phyloP scores from a whole-genome alignment of 2,888 invertebrate species.

The Ferrisia virgata region DNA sequence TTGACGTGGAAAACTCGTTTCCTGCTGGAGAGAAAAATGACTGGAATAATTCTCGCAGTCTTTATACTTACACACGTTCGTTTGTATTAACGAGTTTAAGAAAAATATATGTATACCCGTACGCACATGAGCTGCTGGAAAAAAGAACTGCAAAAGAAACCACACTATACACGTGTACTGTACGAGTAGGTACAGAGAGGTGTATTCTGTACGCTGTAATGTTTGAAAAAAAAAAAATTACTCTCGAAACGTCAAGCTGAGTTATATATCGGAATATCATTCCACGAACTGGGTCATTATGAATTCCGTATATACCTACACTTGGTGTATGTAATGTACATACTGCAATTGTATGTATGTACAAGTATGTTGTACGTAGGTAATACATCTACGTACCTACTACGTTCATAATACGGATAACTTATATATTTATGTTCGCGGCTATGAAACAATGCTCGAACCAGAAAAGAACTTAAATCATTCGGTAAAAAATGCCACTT shows the following conservation, averaged over 20 bases:
- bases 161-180: not conserved
- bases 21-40: not conserved
- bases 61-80: not conserved
- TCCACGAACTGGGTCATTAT: constrained; percentile 27
- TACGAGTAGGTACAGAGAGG: not conserved
- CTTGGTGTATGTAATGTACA: not conserved
- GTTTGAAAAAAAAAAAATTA: not conserved
- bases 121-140: no score
- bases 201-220: not conserved
- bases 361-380: no score
- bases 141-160: not conserved
- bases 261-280: constrained; percentile 22
- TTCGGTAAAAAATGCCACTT: not conserved
- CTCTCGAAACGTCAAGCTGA: not conserved
- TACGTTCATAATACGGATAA: no score
- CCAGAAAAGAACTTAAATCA: not conserved
- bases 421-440: not conserved
- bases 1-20: not conserved
- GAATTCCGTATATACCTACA: constrained; percentile 13
- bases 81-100: not conserved
- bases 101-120: no score
- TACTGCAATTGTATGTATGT: not conserved
- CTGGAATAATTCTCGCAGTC: not conserved
- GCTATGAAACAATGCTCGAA: not conserved
- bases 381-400: no score